phyloP scores from a whole-genome alignment of 2,113 vertebrate species.

The Ammodytes marinus region DNA sequence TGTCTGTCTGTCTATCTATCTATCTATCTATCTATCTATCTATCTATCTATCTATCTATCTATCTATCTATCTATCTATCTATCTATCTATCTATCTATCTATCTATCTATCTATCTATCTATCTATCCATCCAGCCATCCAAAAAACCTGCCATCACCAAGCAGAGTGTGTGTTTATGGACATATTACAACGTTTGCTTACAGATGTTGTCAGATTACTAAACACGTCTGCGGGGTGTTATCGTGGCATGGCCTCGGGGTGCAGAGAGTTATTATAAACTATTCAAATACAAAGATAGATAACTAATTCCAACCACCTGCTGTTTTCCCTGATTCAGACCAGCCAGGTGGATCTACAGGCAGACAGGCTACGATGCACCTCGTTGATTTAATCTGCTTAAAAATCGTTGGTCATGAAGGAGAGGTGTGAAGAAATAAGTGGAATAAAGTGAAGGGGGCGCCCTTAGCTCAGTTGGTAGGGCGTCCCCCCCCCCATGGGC shows the following conservation, averaged over 20 bases:
- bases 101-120: no score
- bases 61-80: no score
- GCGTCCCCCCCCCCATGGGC: no score
- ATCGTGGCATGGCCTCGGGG: background rate
- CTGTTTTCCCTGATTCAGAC: background rate
- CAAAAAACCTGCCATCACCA: no score
- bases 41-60: no score
- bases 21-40: no score
- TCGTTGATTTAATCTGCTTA: background rate
- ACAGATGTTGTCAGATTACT: conserved; percentile 7
- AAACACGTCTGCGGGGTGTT: background rate
- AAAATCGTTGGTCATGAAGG: background rate
- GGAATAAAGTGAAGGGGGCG: background rate
- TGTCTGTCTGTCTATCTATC: no score
- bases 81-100: no score
- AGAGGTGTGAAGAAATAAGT: background rate
- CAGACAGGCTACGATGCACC: background rate
- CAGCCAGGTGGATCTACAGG: background rate
- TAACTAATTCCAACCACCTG: conserved; percentile 8
- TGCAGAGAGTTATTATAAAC: background rate
- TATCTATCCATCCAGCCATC: no score
- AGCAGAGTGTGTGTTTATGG: background rate
- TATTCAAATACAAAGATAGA: conserved; percentile 1
- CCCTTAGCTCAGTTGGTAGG: no score
- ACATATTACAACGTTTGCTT: background rate